These are phyloP conservation scores for Taphrorychus bicolor DNA, from an alignment of 2,888 invertebrate species.

Conservation along the genomic window DNA sequence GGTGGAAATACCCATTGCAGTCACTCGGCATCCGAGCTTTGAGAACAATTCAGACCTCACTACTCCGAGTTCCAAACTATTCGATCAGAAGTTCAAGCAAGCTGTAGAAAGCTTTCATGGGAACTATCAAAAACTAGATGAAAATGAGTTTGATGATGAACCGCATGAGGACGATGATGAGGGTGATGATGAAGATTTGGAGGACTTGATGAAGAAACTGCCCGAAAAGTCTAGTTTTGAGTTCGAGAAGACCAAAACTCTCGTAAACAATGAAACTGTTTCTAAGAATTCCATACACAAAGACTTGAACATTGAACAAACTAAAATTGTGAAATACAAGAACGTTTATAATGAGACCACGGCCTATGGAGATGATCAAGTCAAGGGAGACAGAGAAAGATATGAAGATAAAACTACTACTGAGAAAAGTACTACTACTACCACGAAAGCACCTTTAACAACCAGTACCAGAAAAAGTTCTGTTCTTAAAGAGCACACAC, in stretches of 20 bases:
- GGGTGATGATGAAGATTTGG: slow-evolving; percentile 36
- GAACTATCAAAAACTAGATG: slow-evolving; percentile 62
- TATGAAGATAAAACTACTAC: background rate
- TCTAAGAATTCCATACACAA: slow-evolving; percentile 52
- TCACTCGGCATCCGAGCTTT: slow-evolving; percentile 24
- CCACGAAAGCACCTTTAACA: background rate
- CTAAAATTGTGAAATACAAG: slow-evolving; percentile 60
- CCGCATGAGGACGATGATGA: slow-evolving; percentile 41
- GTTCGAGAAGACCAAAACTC: slow-evolving; percentile 49
- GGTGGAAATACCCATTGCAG: background rate
- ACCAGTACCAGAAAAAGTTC: slow-evolving; percentile 45
- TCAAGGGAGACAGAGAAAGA: background rate
- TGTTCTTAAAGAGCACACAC: slow-evolving; percentile 42
- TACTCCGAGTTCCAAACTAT: slow-evolving; percentile 64
- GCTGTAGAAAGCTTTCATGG: slow-evolving; percentile 59
- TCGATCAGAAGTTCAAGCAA: slow-evolving; percentile 64
- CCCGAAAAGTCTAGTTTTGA: slow-evolving; percentile 48
- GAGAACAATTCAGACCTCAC: slow-evolving; percentile 54
- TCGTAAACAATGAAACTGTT: slow-evolving; percentile 49
- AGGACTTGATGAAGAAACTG: slow-evolving; percentile 44
- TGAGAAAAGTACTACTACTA: background rate
- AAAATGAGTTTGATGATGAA: slow-evolving; percentile 36
- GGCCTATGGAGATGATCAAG: slow-evolving; percentile 49
- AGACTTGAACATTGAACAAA: slow-evolving; percentile 58
- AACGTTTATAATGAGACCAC: slow-evolving; percentile 66